Conservation (phyloP, 2,797 vertebrate species). For the Aplochiton taeniatus region DNA sequence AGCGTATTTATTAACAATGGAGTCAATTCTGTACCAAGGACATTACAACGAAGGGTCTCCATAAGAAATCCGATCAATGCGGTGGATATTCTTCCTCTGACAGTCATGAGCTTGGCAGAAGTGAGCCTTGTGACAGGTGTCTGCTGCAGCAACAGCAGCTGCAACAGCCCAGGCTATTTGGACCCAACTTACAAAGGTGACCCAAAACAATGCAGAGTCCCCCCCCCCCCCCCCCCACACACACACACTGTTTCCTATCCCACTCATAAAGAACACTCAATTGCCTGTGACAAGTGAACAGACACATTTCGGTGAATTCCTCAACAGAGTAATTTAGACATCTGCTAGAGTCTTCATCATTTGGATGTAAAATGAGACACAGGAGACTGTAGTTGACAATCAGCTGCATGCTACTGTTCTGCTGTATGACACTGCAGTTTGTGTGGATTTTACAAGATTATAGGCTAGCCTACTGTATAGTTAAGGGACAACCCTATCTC, state of each 20-base stretch:
- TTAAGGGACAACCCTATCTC: too few species aligned
- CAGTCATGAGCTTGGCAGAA: background rate
- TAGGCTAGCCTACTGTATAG: too few species aligned
- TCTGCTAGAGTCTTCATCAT: constrained; percentile 73
- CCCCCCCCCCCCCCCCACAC: constrained; percentile 8
- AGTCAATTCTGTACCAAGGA: too few species aligned
- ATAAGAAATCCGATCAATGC: too few species aligned
- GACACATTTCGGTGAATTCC: constrained; percentile 69
- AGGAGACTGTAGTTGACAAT: constrained; percentile 22
- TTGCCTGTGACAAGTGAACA: constrained; percentile 53
- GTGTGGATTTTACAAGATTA: constrained; percentile 31
- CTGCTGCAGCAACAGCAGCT: constrained; percentile 40
- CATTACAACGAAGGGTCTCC: too few species aligned
- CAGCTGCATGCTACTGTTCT: constrained; percentile 36
- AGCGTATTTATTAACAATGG: too few species aligned
- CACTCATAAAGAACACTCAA: constrained; percentile 51
- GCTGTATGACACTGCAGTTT: constrained; percentile 50
- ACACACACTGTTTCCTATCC: constrained; percentile 24
- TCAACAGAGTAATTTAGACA: constrained; percentile 71
- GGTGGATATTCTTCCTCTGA: too few species aligned
- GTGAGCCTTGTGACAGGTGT: constrained; percentile 51
- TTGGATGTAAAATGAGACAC: constrained; percentile 68
- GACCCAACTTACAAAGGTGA: constrained; percentile 52
- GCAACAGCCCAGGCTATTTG: constrained; percentile 40
- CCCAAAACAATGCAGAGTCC: constrained; percentile 38